Evolutionary conservation across 2,797 vertebrate species (phyloP).

Genomic region (Echiichthys vipera): DNA sequence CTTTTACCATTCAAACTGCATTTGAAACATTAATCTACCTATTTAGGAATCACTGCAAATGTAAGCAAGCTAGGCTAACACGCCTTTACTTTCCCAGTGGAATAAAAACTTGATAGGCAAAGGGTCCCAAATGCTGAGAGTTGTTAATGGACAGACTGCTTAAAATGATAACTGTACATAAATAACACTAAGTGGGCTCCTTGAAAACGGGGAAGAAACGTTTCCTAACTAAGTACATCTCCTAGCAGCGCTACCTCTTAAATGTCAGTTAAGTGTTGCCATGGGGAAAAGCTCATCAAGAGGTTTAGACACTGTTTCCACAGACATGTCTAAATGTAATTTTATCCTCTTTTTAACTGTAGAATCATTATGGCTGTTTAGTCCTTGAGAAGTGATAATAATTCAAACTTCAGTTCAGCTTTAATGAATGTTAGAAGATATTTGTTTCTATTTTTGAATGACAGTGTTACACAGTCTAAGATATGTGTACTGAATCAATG

Average conservation of each 20-base stretch:
- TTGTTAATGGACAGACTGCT: background rate
- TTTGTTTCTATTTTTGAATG: conserved; percentile 4
- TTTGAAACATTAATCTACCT: no score
- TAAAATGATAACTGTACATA: background rate
- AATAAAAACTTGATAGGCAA: background rate
- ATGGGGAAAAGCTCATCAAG: background rate
- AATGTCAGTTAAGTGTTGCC: background rate
- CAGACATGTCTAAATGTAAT: background rate
- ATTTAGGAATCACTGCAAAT: no score
- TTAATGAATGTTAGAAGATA: background rate
- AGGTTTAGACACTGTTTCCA: background rate
- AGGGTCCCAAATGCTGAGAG: background rate
- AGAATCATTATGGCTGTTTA: background rate
- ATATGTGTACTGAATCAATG: background rate
- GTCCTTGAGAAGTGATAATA: background rate
- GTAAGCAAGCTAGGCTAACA: background rate
- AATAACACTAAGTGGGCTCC: no score
- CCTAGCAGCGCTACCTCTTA: background rate
- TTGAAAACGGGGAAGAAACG: background rate
- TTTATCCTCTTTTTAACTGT: background rate
- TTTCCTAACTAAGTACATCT: background rate
- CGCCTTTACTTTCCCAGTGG: no score
- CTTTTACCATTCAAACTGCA: no score
- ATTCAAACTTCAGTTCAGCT: background rate
- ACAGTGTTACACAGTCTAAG: background rate